These are phyloP conservation scores for Ptychobarbus kaznakovi DNA, from an alignment of 2,797 vertebrate genomes.

Conservation along the genomic window DNA sequence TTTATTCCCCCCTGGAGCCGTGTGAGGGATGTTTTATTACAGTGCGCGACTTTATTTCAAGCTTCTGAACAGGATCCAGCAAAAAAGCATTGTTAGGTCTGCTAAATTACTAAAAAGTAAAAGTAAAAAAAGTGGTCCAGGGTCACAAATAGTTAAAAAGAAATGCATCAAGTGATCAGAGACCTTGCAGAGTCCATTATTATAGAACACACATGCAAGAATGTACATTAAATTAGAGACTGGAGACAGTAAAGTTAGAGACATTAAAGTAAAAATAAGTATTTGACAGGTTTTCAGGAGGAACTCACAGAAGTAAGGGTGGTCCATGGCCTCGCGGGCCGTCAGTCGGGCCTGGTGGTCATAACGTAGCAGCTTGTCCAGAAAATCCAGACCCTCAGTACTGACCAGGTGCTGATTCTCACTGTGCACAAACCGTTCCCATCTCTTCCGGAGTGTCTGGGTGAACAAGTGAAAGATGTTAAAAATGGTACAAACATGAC, in stretches of 20 bases:
- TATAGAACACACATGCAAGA: neutral
- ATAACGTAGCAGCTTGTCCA: constrained; percentile 90
- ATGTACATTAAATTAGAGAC: neutral
- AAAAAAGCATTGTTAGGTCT: too few species aligned
- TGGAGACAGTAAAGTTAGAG: neutral
- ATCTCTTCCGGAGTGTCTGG: constrained; percentile 98
- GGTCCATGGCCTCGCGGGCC: constrained; percentile 98
- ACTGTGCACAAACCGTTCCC: constrained; percentile 99
- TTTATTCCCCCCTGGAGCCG: too few species aligned
- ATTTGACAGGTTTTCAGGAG: neutral
- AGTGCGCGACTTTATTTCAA: too few species aligned
- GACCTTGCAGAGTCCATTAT: neutral
- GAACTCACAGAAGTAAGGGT: constrained; percentile 86
- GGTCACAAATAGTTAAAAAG: neutral
- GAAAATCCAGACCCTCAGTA: constrained; percentile 95
- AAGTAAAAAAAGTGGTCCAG: too few species aligned
- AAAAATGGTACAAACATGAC: neutral
- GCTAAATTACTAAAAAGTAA: too few species aligned
- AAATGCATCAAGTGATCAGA: neutral
- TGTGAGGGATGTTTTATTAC: too few species aligned
- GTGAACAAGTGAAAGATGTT: neutral
- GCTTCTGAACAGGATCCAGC: too few species aligned
- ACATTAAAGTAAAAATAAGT: too few species aligned
- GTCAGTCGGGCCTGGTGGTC: constrained; percentile 98
- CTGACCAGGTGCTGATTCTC: constrained; percentile 99